Percentiles rank a stretch among this genome's conserved stretches.
Conservation (phyloP, 2,888 invertebrate genomes). For the Drosophila bunnanda region DNA sequence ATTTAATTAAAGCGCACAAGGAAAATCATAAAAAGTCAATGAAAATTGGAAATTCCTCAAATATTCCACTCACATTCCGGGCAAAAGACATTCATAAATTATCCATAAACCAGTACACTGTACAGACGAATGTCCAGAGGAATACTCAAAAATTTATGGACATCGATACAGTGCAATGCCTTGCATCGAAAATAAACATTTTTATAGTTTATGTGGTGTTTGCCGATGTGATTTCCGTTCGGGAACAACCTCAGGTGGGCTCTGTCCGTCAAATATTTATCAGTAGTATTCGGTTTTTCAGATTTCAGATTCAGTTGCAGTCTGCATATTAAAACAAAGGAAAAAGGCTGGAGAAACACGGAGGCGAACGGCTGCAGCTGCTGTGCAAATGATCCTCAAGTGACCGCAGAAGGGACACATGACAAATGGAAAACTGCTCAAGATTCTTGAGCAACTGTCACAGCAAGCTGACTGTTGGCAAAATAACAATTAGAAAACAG, state of each 20-base stretch:
- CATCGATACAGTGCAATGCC: slow-evolving; percentile 72
- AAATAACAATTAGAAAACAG: slow-evolving; percentile 78
- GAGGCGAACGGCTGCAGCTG: slow-evolving; percentile 25
- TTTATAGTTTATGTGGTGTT: slow-evolving; percentile 78
- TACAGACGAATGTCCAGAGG: slow-evolving; percentile 8
- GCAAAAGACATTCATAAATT: slow-evolving; percentile 79
- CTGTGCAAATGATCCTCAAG: slow-evolving; percentile 38
- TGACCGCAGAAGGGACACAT: slow-evolving; percentile 53
- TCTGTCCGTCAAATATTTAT: slow-evolving; percentile 58
- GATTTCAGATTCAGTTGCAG: slow-evolving; percentile 50
- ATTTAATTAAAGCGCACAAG: slow-evolving; percentile 22
- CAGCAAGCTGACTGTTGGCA: slow-evolving; percentile 37
- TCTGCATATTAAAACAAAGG: slow-evolving; percentile 73
- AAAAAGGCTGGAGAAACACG: slow-evolving; percentile 11
- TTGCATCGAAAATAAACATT: slow-evolving; percentile 43
- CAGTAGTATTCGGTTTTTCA: slow-evolving; percentile 22
- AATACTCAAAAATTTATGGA: slow-evolving; percentile 67
- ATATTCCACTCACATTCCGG: slow-evolving; percentile 70
- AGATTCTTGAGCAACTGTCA: slow-evolving; percentile 46
- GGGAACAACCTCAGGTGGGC: slow-evolving; percentile 76
- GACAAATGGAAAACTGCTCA: slow-evolving; percentile 73
- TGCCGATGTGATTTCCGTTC: slow-evolving; percentile 75
- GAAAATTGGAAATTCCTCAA: slow-evolving; percentile 37
- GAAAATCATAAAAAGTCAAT: slow-evolving; percentile 51
- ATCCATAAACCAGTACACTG: slow-evolving; percentile 60